These are phyloP conservation scores for Oreotrochilus melanogaster DNA, from an alignment of 2,113 vertebrate genomes.

Conservation along the genomic window DNA sequence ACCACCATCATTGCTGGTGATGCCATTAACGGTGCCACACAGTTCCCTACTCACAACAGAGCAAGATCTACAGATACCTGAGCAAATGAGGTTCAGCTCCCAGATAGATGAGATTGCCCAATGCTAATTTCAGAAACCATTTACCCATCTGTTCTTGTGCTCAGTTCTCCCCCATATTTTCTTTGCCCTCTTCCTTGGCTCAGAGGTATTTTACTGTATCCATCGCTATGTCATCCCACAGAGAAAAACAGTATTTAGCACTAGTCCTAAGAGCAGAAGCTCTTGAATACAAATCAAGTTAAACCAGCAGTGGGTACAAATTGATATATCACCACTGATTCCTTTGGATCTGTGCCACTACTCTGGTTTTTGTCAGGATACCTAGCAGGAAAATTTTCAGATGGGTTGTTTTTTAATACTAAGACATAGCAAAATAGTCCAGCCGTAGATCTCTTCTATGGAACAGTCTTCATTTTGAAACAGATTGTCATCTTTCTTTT, in stretches of 20 bases:
- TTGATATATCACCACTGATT: slow-evolving; percentile 26
- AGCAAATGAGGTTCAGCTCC: neutral
- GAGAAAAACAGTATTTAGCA: neutral
- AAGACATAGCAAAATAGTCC: slow-evolving; percentile 1
- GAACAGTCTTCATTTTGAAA: slow-evolving; percentile 34
- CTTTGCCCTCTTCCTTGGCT: neutral
- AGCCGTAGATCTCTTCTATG: neutral
- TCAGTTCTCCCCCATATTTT: neutral
- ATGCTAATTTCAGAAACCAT: neutral
- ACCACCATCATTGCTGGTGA: neutral
- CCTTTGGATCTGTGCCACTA: slow-evolving; percentile 7
- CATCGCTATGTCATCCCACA: neutral
- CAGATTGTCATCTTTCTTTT: neutral
- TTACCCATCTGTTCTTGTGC: neutral
- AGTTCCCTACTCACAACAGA: neutral
- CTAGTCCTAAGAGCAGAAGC: neutral
- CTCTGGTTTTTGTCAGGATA: slow-evolving; percentile 39
- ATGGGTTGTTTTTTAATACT: slow-evolving; percentile 1
- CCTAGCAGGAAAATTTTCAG: neutral
- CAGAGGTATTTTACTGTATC: neutral
- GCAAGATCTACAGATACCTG: neutral
- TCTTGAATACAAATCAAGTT: neutral
- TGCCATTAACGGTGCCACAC: neutral
- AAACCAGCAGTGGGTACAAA: slow-evolving; percentile 47
- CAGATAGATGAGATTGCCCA: neutral